Evolutionary conservation across 1,140 invertebrate genomes (phyloP).

Genomic region (Potamilus streckersoni): DNA sequence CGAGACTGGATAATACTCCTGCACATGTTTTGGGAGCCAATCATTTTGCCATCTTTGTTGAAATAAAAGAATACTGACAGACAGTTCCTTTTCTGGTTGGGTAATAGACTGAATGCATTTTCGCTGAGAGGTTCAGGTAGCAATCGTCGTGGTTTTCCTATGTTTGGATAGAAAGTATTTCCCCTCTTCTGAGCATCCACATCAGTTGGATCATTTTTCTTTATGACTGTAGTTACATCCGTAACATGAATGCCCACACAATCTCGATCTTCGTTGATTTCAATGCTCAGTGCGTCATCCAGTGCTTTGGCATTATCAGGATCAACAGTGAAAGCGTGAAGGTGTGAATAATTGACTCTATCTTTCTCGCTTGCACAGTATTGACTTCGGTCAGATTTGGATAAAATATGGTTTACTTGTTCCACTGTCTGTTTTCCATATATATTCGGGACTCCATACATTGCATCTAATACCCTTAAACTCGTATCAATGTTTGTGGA

Average conservation of each 20-base stretch:
- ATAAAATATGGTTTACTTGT: conserved; percentile 12
- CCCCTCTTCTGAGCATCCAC: conserved; percentile 53
- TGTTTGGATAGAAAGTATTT: conserved; percentile 53
- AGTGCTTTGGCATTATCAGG: conserved; percentile 98
- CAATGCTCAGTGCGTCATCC: conserved; percentile 94
- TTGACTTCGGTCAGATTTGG: not conserved
- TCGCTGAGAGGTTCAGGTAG: conserved; percentile 62
- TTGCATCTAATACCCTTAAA: conserved; percentile 10
- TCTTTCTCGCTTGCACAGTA: not conserved
- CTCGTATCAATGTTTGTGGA: conserved; percentile 3
- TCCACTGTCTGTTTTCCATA: conserved; percentile 18
- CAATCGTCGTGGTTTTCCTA: conserved; percentile 51
- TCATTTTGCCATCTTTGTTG: conserved; percentile 27
- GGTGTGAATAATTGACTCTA: conserved; percentile 76
- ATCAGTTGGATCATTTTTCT: conserved; percentile 46
- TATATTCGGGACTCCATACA: conserved; percentile 15
- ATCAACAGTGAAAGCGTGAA: conserved; percentile 86
- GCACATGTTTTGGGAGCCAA: conserved; percentile 18
- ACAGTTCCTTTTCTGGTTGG: conserved; percentile 48
- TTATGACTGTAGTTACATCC: conserved; percentile 56
- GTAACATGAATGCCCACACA: conserved; percentile 60
- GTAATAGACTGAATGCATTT: conserved; percentile 64
- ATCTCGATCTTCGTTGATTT: conserved; percentile 24
- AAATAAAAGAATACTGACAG: conserved; percentile 48
- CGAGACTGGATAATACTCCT: conserved; percentile 32